Base-by-base conservation (phyloP, 2,797 vertebrate genomes). In the Hirundo rustica region DNA sequence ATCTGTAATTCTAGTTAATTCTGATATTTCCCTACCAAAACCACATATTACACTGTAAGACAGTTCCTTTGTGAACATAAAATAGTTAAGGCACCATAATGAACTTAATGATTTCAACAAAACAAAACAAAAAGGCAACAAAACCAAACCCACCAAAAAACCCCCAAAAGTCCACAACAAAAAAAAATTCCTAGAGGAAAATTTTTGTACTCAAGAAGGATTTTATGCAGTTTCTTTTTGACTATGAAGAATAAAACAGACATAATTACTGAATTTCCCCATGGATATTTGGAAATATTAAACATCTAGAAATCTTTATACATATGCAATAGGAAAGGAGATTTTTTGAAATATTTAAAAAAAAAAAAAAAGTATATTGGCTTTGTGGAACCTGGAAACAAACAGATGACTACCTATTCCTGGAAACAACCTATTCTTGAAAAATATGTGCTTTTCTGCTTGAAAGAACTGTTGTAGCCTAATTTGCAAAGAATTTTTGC, bases 21-120 rank as follows among this genome's bases (percentile, higher is more conserved):
- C 72, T 74, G 73, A 78, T 75, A 34, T 80, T 89, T 81, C 44
- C 34, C 20, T 71, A 77, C 45, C 36, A 64, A 93, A 91, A 65
- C n/a, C 5, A 70, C 2, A 1, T 64, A 64, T 82, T 61, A 79
- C 50, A 92, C n/a, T 87, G 22, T 40, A 78, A 78, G 53, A 22
- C 45, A 77, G 83, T 61, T 95, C 72, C 47, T 96, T 84, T 96
- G 65, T 79, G 54, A 82, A 60, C 5, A 34, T 29, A 40, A 83
- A 89, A 85, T 89, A 94, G 53, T 89, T 85, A 93, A 85, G 53
- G 55, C 89, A 68, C 20, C 21, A 30, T 36, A 85, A 61, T 36
- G 60, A 93, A 78, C 25, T 23, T 64, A 74, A 70, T 71, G 16
- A 8, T 64, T 76, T 60, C 20, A 61, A 65, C 45, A 57, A 67